Evolutionary conservation across 2,888 invertebrate species (phyloP), one percentile per base, ranked within the genome.

Genomic region (Chrysotoxum bicinctum): DNA sequence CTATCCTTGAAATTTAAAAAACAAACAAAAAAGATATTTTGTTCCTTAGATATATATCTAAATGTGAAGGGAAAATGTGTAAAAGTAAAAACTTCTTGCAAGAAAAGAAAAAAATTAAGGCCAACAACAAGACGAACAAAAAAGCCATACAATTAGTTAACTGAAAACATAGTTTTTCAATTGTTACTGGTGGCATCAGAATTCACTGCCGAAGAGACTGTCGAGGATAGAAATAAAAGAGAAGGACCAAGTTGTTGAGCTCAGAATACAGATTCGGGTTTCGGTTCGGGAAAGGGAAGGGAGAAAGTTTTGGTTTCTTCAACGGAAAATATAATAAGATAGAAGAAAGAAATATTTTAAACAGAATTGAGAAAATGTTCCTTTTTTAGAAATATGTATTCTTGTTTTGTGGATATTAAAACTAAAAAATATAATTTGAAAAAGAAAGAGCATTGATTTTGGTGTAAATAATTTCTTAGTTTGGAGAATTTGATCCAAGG

Each of bases 121-220:
- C 37, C 5, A 37, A 37, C 37, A 37, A 37, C 37, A 14, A 37
- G 37, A 37, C 5, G 37, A 14, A 37, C 3, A 50, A 50, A 50
- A 14, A 14, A 14, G 6, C 0, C 14, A 14, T 14, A 12, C 50
- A 52, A 52, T 52, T 26, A 52, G 26, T 52, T 52, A n/a, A 52
- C 52, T n/a, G 23, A 8, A 52, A 52, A 52, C 52, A 52, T 4
- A 52, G 52, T 52, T 52, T 50, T 52, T 52, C 52, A 52, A 52
- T 52, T 52, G 26, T 52, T 26, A 26, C 26, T n/a, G n/a, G n/a
- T n/a, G 52, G n/a, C 8, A 52, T 52, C n/a, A 52, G 3, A 14
- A n/a, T 26, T 26, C 26, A 9, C n/a, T 52, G 52, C 26, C 26
- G 26, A 52, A n/a, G 26, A 52, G 8, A 52, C 26, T n/a, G 3